phyloP scores from a whole-genome alignment of 2,888 invertebrate genomes.

The Perdita meconis region DNA sequence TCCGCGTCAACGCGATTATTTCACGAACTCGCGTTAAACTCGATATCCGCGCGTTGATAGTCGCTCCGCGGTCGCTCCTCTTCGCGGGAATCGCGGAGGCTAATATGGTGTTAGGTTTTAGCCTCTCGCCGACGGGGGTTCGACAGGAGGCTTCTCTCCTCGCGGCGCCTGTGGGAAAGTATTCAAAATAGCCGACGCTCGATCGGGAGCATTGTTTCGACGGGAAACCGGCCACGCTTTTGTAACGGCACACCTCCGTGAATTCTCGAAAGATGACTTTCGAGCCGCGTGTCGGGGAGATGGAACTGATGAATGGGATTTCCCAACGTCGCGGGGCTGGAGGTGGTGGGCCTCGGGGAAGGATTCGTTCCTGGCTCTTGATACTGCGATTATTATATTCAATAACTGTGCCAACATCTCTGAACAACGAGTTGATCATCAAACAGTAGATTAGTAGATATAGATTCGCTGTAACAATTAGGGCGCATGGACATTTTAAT shows the following conservation, averaged over 20 bases:
- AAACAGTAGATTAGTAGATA: too few relatives aligned
- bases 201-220: constrained; percentile 51
- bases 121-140: background rate
- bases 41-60: constrained; percentile 39
- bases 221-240: constrained; percentile 21
- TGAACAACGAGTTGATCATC: too few relatives aligned
- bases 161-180: constrained; percentile 53
- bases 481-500: too few relatives aligned
- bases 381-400: too few relatives aligned
- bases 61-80: background rate
- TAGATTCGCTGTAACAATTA: too few relatives aligned
- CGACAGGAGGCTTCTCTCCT: constrained; percentile 24
- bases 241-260: constrained; percentile 57
- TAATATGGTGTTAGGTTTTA: constrained; percentile 14
- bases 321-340: constrained; percentile 41
- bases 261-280: constrained; percentile 65
- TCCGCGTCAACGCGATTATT: constrained; percentile 53
- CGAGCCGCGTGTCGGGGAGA: constrained; percentile 29
- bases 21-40: constrained; percentile 50
- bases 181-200: constrained; percentile 52
- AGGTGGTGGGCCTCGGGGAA: constrained; percentile 37
- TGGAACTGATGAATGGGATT: constrained; percentile 55
- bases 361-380: constrained; percentile 51
- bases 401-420: too few relatives aligned
- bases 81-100: constrained; percentile 32